Evolutionary conservation across 2,888 invertebrate genomes (phyloP).

Genomic region (Neoaliturus tenellus): DNA sequence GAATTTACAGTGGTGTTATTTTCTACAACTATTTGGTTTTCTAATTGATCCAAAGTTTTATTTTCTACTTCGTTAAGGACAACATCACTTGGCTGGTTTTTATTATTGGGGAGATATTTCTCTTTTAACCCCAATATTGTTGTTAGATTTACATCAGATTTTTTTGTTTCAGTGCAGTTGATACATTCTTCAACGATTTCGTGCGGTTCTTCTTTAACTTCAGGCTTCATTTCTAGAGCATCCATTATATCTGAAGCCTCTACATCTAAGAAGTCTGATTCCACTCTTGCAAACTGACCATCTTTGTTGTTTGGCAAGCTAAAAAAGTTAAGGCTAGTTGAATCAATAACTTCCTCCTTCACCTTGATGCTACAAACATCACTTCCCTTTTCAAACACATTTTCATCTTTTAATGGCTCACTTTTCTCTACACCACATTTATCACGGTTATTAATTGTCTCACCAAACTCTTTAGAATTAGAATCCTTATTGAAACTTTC

Average conservation of each 20-base stretch:
- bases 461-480: neutral
- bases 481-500: neutral
- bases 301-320: neutral
- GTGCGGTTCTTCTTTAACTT: neutral
- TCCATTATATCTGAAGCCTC: conserved; percentile 13
- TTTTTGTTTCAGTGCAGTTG: neutral
- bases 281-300: neutral
- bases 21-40: neutral
- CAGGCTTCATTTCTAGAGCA: neutral
- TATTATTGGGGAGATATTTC: neutral
- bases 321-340: neutral
- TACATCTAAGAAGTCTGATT: conserved; percentile 1
- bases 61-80: neutral
- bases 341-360: neutral
- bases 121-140: neutral
- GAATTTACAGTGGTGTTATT: neutral
- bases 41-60: neutral
- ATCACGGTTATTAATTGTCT: neutral
- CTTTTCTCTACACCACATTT: neutral
- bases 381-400: neutral
- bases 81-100: neutral
- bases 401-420: neutral
- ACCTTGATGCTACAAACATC: neutral
- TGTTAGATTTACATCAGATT: neutral
- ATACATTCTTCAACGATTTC: neutral